Percentiles rank a stretch among this genome's conserved stretches.
Evolutionary conservation across 2,113 vertebrate species (phyloP).

Genomic region (Sturnira hondurensis): DNA sequence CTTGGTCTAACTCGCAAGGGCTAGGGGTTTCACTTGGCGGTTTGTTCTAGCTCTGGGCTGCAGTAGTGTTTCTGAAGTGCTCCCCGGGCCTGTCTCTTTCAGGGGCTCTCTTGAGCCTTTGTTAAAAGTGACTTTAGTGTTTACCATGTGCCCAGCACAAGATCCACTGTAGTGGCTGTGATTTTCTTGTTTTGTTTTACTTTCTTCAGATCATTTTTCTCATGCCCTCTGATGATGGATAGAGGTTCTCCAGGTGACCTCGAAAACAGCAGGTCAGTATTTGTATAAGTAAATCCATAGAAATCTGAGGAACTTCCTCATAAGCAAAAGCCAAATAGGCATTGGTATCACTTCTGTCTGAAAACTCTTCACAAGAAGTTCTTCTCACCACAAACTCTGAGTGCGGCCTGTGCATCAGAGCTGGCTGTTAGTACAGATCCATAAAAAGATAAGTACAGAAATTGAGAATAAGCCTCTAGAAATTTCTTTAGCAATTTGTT

Average conservation of each 20-base stretch:
- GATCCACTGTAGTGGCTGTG: background rate
- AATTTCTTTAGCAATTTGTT: background rate
- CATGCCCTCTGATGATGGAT: background rate
- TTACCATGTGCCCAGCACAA: background rate
- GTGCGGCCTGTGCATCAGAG: background rate
- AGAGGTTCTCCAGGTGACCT: background rate
- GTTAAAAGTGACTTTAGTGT: background rate
- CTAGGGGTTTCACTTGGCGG: background rate
- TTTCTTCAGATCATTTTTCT: background rate
- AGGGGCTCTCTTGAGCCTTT: background rate
- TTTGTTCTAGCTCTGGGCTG: background rate
- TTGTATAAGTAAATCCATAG: background rate
- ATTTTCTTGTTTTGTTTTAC: background rate
- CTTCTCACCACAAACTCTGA: background rate
- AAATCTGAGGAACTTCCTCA: background rate
- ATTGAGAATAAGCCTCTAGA: background rate
- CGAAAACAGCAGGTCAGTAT: background rate
- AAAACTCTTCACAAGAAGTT: background rate
- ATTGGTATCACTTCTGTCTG: background rate
- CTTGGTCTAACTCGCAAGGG: background rate
- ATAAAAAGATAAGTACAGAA: background rate
- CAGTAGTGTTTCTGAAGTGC: background rate
- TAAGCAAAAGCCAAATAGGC: background rate
- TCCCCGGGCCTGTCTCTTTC: background rate
- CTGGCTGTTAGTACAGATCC: too few species aligned